Evolutionary conservation across 2,113 vertebrate genomes (phyloP).

Genomic region (Epinephelus fuscoguttatus): DNA sequence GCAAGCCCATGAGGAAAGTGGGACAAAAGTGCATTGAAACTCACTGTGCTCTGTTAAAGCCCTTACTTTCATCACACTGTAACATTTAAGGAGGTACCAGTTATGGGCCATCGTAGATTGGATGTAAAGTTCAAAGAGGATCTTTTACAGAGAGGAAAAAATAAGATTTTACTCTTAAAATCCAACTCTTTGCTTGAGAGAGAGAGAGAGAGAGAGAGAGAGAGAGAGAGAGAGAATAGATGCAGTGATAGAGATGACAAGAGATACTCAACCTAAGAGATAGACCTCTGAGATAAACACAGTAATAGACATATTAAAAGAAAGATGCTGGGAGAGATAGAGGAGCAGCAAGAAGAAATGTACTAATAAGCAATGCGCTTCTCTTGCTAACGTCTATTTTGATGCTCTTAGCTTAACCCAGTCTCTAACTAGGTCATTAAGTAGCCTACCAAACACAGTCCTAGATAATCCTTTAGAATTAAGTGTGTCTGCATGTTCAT

Average conservation of each 20-base stretch:
- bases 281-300: constrained; percentile 48
- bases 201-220: neutral
- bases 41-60: constrained; percentile 47
- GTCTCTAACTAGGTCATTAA: constrained; percentile 76
- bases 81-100: constrained; percentile 66
- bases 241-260: constrained; percentile 29
- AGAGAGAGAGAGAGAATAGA: neutral
- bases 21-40: constrained; percentile 56
- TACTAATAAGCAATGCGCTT: constrained; percentile 56
- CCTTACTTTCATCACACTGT: constrained; percentile 62
- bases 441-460: constrained; percentile 67
- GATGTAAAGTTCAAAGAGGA: constrained; percentile 64
- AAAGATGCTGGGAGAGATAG: constrained; percentile 33
- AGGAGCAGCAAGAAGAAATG: constrained; percentile 27
- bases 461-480: constrained; percentile 74
- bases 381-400: constrained; percentile 71
- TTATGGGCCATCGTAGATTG: constrained; percentile 55
- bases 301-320: constrained; percentile 46
- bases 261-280: constrained; percentile 36
- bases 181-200: constrained; percentile 2
- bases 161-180: constrained; percentile 36
- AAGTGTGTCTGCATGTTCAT: constrained; percentile 51
- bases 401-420: constrained; percentile 70
- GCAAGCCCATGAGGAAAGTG: constrained; percentile 51
- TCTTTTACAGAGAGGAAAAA: constrained; percentile 29